Percentiles rank a stretch among this genome's conserved stretches.
Conservation (phyloP, 1,140 invertebrate genomes). For the Magallana angulata region DNA sequence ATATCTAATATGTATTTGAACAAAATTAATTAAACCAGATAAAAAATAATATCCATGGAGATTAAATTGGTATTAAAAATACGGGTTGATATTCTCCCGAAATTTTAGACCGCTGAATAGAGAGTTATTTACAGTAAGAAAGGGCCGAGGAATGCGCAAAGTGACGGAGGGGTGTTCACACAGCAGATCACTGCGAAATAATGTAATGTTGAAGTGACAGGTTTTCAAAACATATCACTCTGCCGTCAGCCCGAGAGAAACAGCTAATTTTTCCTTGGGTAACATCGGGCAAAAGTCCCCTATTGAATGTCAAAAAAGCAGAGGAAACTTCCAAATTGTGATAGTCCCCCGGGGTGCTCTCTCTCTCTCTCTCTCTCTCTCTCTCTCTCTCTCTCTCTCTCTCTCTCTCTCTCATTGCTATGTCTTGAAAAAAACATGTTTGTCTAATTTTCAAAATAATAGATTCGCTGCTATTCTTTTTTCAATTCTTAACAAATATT, state of each 20-base stretch:
- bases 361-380: constrained; percentile 11
- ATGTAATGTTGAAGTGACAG: constrained; percentile 33
- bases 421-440: no score
- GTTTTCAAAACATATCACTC: constrained; percentile 25
- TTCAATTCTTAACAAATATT: no score
- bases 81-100: no score
- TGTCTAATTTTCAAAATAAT: no score
- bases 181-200: background rate
- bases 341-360: background rate
- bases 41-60: no score
- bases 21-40: no score
- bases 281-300: background rate
- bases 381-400: constrained; percentile 14
- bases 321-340: background rate
- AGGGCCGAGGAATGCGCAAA: background rate
- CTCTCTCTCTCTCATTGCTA: background rate
- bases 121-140: constrained; percentile 6
- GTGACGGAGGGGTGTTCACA: background rate
- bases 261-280: constrained; percentile 7
- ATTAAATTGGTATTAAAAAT: no score
- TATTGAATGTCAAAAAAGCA: constrained; percentile 13
- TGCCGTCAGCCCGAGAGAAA: background rate
- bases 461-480: no score
- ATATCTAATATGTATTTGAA: no score
- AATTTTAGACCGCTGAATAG: background rate